Base-by-base conservation (phyloP, 2,113 vertebrate species). In the Cochlearius cochlearius region DNA sequence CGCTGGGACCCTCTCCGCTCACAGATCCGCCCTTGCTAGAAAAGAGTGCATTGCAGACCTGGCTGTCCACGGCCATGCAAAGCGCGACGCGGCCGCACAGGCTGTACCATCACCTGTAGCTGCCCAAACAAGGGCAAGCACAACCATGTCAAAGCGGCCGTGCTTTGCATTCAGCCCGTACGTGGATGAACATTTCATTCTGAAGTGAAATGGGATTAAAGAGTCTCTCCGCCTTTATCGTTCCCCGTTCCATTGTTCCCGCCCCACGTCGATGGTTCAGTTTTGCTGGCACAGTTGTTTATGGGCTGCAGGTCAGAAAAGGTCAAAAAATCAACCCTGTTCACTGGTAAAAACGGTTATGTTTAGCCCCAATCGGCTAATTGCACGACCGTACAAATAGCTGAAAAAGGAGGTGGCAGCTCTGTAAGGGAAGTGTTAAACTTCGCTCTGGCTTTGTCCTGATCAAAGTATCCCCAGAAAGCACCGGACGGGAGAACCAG, bases 41-140 rank as follows among this genome's bases (percentile, higher is more conserved):
- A 73, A 66, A 19, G 3, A 47, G 17, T 1, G 5, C 29, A 1
- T 3, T 26, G 26, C 25, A 10, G 21, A 9, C 11, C 64, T 22
- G 27, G 22, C 39, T 3, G 6, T 10, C 22, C 27, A 3, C 19
- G 50, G 56, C 49, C 3, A 1, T 27, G 32, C 56, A 22, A 23
- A 49, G 29, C 2, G 11, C 8, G 2, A 12, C 15, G 39, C 10
- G 5, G 7, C 6, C 10, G 3, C 0, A 4, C 55, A 19, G 29
- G 25, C 43, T 25, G 23, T 30, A 17, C 7, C 41, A 12, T 20
- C 25, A 6, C 20, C 53, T 21, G 1, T 7, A 25, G 13, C 29
- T 49, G 45, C 11, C 13, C 25, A 7, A 50, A 18, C 13, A 8
- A 41, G 27, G n/a, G 52, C 36, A 29, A 13, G 34, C 6, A 39